Percentiles rank a stretch among this genome's conserved stretches.
Evolutionary conservation across 1,140 invertebrate species (phyloP).

Genomic region (Daktulosphaira vitifoliae): DNA sequence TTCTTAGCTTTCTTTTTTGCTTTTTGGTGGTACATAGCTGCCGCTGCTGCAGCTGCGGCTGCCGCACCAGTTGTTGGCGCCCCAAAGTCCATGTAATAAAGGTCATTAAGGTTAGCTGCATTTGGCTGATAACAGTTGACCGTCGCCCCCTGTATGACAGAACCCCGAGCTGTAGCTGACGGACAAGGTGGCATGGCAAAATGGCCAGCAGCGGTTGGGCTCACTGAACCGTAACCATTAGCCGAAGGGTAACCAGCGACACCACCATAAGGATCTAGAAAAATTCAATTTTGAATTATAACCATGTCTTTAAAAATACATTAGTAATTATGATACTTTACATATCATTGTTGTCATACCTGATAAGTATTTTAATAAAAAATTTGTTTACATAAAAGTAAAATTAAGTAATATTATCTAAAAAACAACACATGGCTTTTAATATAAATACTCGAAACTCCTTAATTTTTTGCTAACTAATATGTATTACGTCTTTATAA

Average conservation of each 20-base stretch:
- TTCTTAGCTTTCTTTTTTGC: constrained; percentile 63
- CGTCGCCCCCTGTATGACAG: constrained; percentile 66
- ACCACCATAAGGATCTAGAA: constrained; percentile 36
- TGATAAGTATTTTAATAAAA: no score
- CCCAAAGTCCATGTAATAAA: constrained; percentile 57
- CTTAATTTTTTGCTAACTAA: no score
- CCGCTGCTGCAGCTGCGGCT: constrained; percentile 18
- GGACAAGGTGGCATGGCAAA: constrained; percentile 55
- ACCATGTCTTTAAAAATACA: no score
- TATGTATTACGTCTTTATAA: no score
- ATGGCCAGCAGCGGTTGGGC: constrained; percentile 41
- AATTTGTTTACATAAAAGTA: no score
- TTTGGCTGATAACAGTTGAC: constrained; percentile 45
- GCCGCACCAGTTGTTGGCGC: constrained; percentile 49
- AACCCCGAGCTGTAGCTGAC: constrained; percentile 50
- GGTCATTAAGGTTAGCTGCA: constrained; percentile 46
- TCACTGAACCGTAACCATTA: constrained; percentile 42
- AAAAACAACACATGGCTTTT: no score
- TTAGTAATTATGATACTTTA: no score
- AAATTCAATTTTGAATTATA: no score
- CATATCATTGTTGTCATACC: no score
- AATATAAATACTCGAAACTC: no score
- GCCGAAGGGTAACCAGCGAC: constrained; percentile 38
- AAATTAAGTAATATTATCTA: no score
- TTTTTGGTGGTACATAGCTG: constrained; percentile 20